Percentiles rank a stretch among this genome's conserved stretches.
phyloP scores from a whole-genome alignment of 2,888 invertebrate genomes.

The Ophion costatus region DNA sequence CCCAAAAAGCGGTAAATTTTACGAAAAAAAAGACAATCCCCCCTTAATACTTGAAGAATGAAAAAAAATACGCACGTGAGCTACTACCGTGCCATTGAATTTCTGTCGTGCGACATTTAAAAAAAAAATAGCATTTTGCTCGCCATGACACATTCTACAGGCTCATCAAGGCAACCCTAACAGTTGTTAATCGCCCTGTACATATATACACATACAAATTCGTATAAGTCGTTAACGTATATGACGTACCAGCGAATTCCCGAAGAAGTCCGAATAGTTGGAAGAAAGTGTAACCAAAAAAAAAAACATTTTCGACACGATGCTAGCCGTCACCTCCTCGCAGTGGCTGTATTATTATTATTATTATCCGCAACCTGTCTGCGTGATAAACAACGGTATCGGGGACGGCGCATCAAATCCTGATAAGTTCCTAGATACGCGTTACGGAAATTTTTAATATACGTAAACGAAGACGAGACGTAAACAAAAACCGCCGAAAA shows the following conservation, averaged over 20 bases:
- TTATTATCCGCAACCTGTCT: not conserved
- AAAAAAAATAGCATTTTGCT: too few species aligned
- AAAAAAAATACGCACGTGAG: too few species aligned
- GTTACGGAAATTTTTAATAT: conserved; percentile 50
- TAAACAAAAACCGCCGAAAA: not conserved
- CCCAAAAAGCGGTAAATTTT: too few species aligned
- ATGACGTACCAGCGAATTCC: not conserved
- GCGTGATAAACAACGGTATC: not conserved
- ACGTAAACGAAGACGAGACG: conserved; percentile 22
- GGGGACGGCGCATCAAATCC: conserved; percentile 54
- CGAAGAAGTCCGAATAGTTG: not conserved
- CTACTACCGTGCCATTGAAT: too few species aligned
- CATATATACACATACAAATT: not conserved
- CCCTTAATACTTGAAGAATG: too few species aligned
- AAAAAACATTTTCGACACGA: conserved; percentile 1
- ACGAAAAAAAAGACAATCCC: too few species aligned
- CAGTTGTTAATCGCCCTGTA: not conserved
- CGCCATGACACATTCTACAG: too few species aligned
- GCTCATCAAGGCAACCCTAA: not conserved
- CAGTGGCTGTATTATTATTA: not conserved
- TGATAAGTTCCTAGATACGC: conserved; percentile 75
- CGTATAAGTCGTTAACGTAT: not conserved
- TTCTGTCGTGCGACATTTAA: too few species aligned
- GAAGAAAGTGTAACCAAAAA: conserved; percentile 32
- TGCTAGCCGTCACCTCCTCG: not conserved